Evolutionary conservation across 1,140 invertebrate species (phyloP), one percentile per base, ranked within the genome.

Genomic region (Anastrepha ludens): DNA sequence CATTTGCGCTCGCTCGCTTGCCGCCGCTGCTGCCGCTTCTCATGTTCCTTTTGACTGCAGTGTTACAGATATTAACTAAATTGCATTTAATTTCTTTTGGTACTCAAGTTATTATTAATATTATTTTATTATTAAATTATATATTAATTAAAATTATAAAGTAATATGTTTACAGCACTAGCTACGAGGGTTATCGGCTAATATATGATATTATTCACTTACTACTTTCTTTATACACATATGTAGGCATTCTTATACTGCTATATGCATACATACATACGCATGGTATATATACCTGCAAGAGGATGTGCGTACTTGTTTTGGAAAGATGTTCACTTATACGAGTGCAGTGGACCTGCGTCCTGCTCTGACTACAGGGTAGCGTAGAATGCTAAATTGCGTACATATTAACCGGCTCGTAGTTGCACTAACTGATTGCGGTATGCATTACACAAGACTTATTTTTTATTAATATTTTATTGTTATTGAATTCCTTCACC

Each of bases 381-480:
- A 55, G 50, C 55, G 39, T 67, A 39, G 7, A 29, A 29, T 29
- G 29, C 13, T 11, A 55, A 55, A 55, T 20, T 55, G 5, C 50
- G 74, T 47, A 74, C 13, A 44, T 74, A 74, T 44, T 74, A 29
- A 44, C 67, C 67, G 67, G 67, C 67, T 74, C 15, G 67, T 47
- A 44, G 11, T 13, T 74, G 3, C 65, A 44, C 39, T 47, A 74
- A 74, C 4, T 17, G 39, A 13, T 13, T 15, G 67, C 67, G 9
- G 1, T 0, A 13, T 6, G 39, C 67, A 74, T 41, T 74, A 4
- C 67, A 74, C 67, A 17, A 15, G 39, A 13, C 50, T 55, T 55
- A 55, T 55, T 11, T 55, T 55, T 55, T 55, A 55, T 55, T 55
- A 55, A 55, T 2, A 17, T 15, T 15, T 74, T 6, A 44, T 47